A percentile compares a stretch with the other conserved stretches of the same genome.
Evolutionary conservation across 2,113 vertebrate species (phyloP).

Genomic region (Macrotis lagotis): DNA sequence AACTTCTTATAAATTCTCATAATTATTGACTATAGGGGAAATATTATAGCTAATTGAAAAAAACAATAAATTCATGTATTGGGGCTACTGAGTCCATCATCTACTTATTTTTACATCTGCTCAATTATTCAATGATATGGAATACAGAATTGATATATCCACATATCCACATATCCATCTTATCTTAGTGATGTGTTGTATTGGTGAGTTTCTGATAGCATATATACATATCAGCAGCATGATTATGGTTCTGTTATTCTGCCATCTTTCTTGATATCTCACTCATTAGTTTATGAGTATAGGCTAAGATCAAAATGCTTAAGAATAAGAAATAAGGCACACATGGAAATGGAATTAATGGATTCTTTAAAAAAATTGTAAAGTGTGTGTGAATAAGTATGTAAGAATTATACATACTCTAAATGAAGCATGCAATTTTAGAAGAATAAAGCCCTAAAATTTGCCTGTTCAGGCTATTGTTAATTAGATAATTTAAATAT

Average conservation of each 20-base stretch:
- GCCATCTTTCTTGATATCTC: constrained; percentile 55
- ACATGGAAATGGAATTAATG: constrained; percentile 48
- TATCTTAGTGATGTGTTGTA: not conserved
- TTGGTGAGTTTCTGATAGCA: not conserved
- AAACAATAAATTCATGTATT: constrained; percentile 26
- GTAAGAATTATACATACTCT: constrained; percentile 64
- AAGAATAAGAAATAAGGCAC: constrained; percentile 36
- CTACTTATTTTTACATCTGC: not conserved
- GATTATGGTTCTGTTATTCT: not conserved
- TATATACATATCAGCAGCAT: not conserved
- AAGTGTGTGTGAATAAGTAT: constrained; percentile 56
- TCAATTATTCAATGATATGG: not conserved
- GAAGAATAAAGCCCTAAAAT: constrained; percentile 80
- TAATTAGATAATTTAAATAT: constrained; percentile 81
- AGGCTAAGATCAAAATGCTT: constrained; percentile 29
- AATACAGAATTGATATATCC: not conserved
- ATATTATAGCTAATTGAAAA: constrained; percentile 16
- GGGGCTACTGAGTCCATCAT: not conserved
- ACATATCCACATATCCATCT: not conserved
- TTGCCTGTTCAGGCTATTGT: constrained; percentile 71
- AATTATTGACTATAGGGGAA: constrained; percentile 57
- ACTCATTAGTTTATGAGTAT: constrained; percentile 30
- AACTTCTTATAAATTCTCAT: constrained; percentile 60
- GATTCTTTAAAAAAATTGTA: constrained; percentile 57
- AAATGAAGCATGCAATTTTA: constrained; percentile 66